Evolutionary conservation across 1,140 invertebrate species (phyloP), one percentile per base, ranked within the genome.

Genomic region (Hyposmocoma kahamanoa): DNA sequence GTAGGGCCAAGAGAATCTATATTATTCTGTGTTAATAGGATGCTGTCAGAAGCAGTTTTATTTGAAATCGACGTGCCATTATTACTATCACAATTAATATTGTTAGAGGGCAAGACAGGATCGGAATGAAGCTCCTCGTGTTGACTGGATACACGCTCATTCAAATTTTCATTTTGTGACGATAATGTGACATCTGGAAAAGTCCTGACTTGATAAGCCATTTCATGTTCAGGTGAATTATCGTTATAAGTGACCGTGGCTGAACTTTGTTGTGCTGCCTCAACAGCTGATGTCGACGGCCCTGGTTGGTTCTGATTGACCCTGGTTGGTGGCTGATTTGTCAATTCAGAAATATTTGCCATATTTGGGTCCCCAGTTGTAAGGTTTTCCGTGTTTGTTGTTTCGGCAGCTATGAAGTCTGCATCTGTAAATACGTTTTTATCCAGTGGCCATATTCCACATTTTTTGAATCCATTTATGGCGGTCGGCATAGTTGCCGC

Each of bases 391-490:
- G 50, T 59, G 45, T 61, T 49, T 24, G 59, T 63, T 9, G 58
- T 64, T 24, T 56, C 45, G 11, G 56, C 62, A 22, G 60, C 48
- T 41, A 53, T 47, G 64, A 75, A 83, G 46, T 74, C 60, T 21
- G 47, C 42, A 13, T 76, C 71, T 15, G 43, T 45, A 53, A 79
- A 81, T 42, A 61, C 53, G 59, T 67, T 59, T 30, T 44, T 48
- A 32, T 79, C 56, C n/a, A 67, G 38, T 22, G 75, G 72, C 47
- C 44, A 68, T 56, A 82, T 69, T 10, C 68, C 74, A 47, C 48
- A 53, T 50, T 60, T 66, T 38, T 47, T 47, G 43, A 80, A 80
- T n/a, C 58, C 67, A 56, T 68, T 76, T 18, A 67, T 57, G n/a
- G 70, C 65, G 32, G 53, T 67, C 13, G 53, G 32, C 47, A 67